Evolutionary conservation across 2,888 invertebrate species (phyloP).

Genomic region (Antheraea assamensis): DNA sequence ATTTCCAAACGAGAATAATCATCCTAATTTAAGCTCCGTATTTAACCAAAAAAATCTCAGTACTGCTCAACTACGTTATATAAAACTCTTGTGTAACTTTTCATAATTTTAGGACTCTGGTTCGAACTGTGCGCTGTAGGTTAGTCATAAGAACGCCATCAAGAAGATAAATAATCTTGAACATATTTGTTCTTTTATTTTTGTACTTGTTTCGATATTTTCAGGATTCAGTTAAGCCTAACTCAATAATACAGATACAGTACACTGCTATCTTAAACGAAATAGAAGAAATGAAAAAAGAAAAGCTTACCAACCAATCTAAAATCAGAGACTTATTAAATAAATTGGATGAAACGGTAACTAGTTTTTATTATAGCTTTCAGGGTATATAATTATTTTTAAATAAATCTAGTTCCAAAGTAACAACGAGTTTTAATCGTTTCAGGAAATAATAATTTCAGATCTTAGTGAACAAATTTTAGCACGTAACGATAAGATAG

Average conservation of each 20-base stretch:
- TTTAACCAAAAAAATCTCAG: too few relatives aligned
- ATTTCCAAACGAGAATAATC: too few relatives aligned
- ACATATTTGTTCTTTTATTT: too few relatives aligned
- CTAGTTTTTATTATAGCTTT: slow-evolving; percentile 2
- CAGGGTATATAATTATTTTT: neutral
- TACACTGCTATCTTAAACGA: slow-evolving; percentile 49
- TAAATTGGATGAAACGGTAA: slow-evolving; percentile 64
- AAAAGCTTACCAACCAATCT: slow-evolving; percentile 52
- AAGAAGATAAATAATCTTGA: neutral
- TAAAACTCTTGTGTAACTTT: too few relatives aligned
- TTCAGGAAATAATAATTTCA: slow-evolving; percentile 59
- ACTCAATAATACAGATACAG: slow-evolving; percentile 28
- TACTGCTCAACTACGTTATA: too few relatives aligned
- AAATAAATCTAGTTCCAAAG: neutral
- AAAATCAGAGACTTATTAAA: slow-evolving; percentile 57
- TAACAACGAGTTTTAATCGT: slow-evolving; percentile 23
- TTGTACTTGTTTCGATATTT: slow-evolving; percentile 24
- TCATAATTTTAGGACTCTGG: too few relatives aligned
- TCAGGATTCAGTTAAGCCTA: slow-evolving; percentile 40
- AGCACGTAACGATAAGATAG: slow-evolving; percentile 61
- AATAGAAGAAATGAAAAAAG: slow-evolving; percentile 59
- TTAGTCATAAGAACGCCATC: too few relatives aligned
- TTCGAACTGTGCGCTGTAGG: too few relatives aligned
- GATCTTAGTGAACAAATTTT: slow-evolving; percentile 54
- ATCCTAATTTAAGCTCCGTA: too few relatives aligned